Conservation (phyloP, 2,888 invertebrate species). For the Tillus elongatus region DNA sequence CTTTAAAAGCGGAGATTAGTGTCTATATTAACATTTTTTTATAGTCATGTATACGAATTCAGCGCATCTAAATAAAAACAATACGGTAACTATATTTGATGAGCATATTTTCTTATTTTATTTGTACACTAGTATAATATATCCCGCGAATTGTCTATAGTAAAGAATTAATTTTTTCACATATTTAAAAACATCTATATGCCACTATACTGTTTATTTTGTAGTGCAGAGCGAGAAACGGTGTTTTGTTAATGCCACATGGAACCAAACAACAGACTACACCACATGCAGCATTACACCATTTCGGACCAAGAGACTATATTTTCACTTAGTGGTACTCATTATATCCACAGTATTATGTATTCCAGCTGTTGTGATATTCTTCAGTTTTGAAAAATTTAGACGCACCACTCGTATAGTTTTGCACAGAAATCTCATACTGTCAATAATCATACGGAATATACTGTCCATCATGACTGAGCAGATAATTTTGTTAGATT, state of each 20-base stretch:
- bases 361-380: constrained; percentile 50
- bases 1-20: too few relatives aligned
- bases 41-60: too few relatives aligned
- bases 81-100: too few relatives aligned
- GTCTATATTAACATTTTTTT: too few relatives aligned
- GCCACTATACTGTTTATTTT: too few relatives aligned
- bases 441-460: constrained; percentile 51
- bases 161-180: too few relatives aligned
- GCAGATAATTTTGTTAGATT: constrained; percentile 45
- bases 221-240: constrained; percentile 51
- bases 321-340: constrained; percentile 48
- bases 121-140: too few relatives aligned
- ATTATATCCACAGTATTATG: constrained; percentile 46
- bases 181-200: too few relatives aligned
- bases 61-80: too few relatives aligned
- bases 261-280: constrained; percentile 54
- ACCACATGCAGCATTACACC: constrained; percentile 48
- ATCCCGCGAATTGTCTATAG: too few relatives aligned
- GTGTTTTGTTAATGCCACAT: constrained; percentile 47
- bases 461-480: constrained; percentile 50
- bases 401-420: constrained; percentile 45
- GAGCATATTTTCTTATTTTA: too few relatives aligned
- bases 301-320: constrained; percentile 45
- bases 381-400: constrained; percentile 48
- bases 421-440: constrained; percentile 52